Evolutionary conservation across 64 coral and sea anemone genomes (phyloP), one percentile per base, ranked within the genome.

Genomic region (Stylophora pistillata): DNA sequence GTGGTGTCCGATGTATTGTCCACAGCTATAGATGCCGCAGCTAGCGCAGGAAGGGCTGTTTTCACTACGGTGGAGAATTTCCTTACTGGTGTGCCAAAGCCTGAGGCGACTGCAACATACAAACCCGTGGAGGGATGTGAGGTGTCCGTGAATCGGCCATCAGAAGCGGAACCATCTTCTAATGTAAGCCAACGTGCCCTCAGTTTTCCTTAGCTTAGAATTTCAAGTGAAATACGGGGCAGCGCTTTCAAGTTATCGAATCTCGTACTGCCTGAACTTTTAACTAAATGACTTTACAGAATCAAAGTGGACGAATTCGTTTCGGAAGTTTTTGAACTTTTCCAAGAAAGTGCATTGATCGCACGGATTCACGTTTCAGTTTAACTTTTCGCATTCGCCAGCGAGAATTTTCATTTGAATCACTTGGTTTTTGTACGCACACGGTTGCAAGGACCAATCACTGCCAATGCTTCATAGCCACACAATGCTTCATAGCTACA

Each of bases 1-100:
- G 87, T 93, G 21, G 87, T 96, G 16, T 86, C 91, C 18, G 95
- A 89, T 74, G 95, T 89, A 10, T 15, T 96, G 15, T 84, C 91
- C 66, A 86, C 91, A 25, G 95, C 91, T 15, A 73, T 89, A 17
- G 91, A 87, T 83, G 95, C 88, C 18, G 81, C 88, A 0, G 63
- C 95, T 16, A 93, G 20, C 53, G 95, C 78, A 17, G 82, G 95
- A 11, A 84, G 86, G 56, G 91, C 91, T 33, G 91, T 84, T n/a
- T 20, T 82, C 3, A 79, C 80, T 53, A 96, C 91, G 4, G 55
- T 96, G 34, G 95, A 87, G 21, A 90, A 81, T 30, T 56, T 97
- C 1, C 47, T 97, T 21, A 82, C 25, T 0, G 55, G 68, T 0
- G 57, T 21, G 1, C 73, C 34, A 56, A 81, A 71, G 30, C 55